Conservation (phyloP, 2,888 invertebrate species). For the Tachina fera region DNA sequence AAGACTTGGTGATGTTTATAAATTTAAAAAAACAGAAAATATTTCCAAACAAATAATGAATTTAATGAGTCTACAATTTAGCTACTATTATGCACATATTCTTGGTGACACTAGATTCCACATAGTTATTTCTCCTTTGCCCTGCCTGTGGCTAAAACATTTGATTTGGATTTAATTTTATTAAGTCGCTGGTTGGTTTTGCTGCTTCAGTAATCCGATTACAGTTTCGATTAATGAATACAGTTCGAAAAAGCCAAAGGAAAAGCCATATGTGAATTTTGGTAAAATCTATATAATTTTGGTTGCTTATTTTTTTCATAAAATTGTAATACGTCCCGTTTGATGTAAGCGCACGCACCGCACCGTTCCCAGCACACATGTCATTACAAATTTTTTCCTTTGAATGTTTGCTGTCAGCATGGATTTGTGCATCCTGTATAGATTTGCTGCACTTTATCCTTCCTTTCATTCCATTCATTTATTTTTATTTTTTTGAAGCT, state of each 20-base stretch:
- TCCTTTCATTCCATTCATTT: background rate
- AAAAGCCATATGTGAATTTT: conserved; percentile 46
- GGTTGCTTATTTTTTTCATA: conserved; percentile 4
- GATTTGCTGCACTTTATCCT: conserved; percentile 33
- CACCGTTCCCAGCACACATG: conserved; percentile 46
- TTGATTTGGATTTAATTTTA: conserved; percentile 34
- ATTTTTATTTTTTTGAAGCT: conserved; percentile 13
- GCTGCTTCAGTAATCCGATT: conserved; percentile 73
- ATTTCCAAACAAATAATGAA: conserved; percentile 27
- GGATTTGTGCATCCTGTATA: conserved; percentile 36
- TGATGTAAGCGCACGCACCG: conserved; percentile 47
- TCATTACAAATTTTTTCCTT: conserved; percentile 44
- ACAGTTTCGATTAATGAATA: conserved; percentile 69
- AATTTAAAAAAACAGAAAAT: conserved; percentile 12
- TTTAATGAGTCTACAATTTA: background rate
- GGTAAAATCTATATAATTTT: conserved; percentile 57
- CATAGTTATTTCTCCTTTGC: background rate
- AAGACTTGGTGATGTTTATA: conserved; percentile 50
- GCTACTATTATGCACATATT: conserved; percentile 50
- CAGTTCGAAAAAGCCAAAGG: conserved; percentile 52
- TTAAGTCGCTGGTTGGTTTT: conserved; percentile 40
- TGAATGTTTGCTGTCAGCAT: conserved; percentile 8
- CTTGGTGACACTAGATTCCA: conserved; percentile 61
- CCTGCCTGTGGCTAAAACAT: background rate
- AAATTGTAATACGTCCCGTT: conserved; percentile 60